Base-by-base conservation (phyloP, 1,140 invertebrate genomes). In the Drosophila bocqueti region DNA sequence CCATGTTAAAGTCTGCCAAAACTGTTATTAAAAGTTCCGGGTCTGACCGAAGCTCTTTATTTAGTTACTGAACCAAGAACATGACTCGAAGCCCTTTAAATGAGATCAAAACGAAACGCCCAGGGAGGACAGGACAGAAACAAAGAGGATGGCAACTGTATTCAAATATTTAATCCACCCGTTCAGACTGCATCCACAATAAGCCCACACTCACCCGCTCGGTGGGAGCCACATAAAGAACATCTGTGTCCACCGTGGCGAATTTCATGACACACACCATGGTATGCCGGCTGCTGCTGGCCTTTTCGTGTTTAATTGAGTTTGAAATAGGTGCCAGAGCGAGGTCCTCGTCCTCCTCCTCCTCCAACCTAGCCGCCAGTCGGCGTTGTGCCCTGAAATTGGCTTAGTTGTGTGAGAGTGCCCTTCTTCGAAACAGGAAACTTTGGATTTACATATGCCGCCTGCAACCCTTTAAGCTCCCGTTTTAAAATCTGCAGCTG, bases 291-390 rank as follows among this genome's bases (percentile, higher is more conserved):
- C 40, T 42, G 52, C 31, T 54, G 52, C 45, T 63, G 82, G 58
- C 50, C 59, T 50, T 81, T 72, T 69, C 81, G 84, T 89, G 84
- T 84, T 89, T 89, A 89, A 89, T 89, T 89, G 84, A 89, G 84
- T 89, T 89, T 89, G 85, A 89, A 89, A 90, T 90, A 84, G 85
- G 81, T 89, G 85, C 63, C 69, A 79, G 74, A 55, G 34, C 15
- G n/a, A 52, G 49, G 16, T 31, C 9, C 24, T 4, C 24, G 24
- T 24, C 26, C 24, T n/a, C 1, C 68, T 36, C 7, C 68, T 73
- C 64, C 43, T 50, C 36, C 50, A 57, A 58, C 64, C 55, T 42
- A 58, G 29, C 18, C 34, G 5, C 29, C 26, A 4, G 29, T 52
- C 50, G 50, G 26, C 24, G 16, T 62, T 45, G 71, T 64, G 66